These are phyloP conservation scores for Tenthredo scrophulariae DNA, from an alignment of 2,888 invertebrate species.

Conservation along the genomic window DNA sequence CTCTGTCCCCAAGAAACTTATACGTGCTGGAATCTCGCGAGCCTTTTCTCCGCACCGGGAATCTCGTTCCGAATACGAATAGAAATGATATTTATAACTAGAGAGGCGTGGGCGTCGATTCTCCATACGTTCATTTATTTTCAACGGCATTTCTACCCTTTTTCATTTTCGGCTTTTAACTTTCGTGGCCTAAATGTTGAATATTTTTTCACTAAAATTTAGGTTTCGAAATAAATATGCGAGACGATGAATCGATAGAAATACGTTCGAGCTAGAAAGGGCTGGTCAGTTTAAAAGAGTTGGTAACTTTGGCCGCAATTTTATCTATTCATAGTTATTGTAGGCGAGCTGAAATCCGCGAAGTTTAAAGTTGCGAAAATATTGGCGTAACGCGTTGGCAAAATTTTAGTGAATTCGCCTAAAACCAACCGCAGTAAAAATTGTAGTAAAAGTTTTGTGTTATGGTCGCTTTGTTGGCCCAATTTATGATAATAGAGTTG, in stretches of 20 bases:
- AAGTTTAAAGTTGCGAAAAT: background rate
- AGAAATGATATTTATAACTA: background rate
- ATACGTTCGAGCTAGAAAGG: too few species aligned
- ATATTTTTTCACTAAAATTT: too few species aligned
- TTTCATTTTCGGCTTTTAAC: background rate
- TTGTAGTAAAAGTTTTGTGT: constrained; percentile 72
- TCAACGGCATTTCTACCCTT: background rate
- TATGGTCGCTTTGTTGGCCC: constrained; percentile 67
- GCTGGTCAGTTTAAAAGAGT: too few species aligned
- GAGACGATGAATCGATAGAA: too few species aligned
- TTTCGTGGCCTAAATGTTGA: too few species aligned
- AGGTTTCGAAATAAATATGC: too few species aligned
- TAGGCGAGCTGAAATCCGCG: background rate
- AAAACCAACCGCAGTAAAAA: constrained; percentile 29
- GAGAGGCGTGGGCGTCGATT: background rate
- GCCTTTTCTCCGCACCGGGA: background rate
- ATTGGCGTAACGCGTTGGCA: background rate
- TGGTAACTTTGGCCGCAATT: too few species aligned
- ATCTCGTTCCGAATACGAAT: constrained; percentile 37
- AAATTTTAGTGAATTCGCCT: background rate
- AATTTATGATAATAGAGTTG: constrained; percentile 73
- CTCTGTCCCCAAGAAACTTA: constrained; percentile 1
- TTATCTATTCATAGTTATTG: background rate
- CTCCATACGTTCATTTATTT: background rate
- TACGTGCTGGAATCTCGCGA: constrained; percentile 39